A percentile compares a stretch with the other conserved stretches of the same genome.
phyloP scores from a whole-genome alignment of 2,888 invertebrate genomes.

The Pandemis heparana region DNA sequence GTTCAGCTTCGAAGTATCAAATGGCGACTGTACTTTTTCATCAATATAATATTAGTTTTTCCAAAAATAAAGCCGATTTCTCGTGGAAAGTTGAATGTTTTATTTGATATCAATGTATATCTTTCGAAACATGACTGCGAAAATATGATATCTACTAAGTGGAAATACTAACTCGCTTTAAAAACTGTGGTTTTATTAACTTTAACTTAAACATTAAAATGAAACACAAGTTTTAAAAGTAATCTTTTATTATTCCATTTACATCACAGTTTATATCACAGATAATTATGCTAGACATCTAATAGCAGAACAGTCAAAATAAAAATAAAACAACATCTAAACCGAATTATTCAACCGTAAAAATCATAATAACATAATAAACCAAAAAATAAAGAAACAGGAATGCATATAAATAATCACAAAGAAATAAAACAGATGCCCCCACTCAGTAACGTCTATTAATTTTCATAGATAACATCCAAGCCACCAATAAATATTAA shows the following conservation, averaged over 20 bases:
- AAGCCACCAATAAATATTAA: too few relatives aligned
- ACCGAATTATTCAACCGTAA: background rate
- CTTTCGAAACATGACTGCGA: background rate
- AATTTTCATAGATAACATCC: too few relatives aligned
- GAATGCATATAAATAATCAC: too few relatives aligned
- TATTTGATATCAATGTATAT: background rate
- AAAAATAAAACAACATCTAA: background rate
- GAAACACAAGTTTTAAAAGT: conserved; percentile 4
- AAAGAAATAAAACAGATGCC: too few relatives aligned
- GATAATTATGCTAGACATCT: background rate
- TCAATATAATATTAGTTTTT: too few relatives aligned
- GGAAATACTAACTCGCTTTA: background rate
- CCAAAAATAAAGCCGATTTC: too few relatives aligned
- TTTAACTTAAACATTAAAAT: conserved; percentile 1
- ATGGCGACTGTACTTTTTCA: too few relatives aligned
- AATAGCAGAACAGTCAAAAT: background rate
- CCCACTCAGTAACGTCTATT: too few relatives aligned
- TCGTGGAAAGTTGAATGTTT: too few relatives aligned
- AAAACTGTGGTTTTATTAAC: background rate
- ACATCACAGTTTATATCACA: conserved; percentile 3
- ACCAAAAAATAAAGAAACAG: too few relatives aligned
- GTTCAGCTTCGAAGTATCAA: too few relatives aligned
- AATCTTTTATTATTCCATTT: conserved; percentile 9
- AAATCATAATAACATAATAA: background rate
- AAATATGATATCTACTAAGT: background rate